A percentile compares a stretch with the other conserved stretches of the same genome.
phyloP scores from a whole-genome alignment of 1,140 invertebrate genomes.

The Pogonognathellus flavescens region DNA sequence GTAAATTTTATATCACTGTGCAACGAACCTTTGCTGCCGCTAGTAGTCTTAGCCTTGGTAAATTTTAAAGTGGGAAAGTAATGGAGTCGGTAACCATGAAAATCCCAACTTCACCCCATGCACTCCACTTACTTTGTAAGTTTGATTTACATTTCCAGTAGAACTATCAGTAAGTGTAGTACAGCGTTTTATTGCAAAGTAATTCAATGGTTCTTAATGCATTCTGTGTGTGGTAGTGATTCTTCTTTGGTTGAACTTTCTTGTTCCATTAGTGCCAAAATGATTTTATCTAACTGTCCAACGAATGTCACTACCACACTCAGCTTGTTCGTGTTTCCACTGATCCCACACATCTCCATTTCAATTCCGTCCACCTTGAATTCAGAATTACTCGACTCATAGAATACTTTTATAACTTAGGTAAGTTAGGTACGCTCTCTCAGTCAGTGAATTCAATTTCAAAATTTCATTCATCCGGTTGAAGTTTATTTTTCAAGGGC shows the following conservation, averaged over 20 bases:
- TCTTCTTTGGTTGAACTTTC: not conserved
- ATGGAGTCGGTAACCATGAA: conserved; percentile 37
- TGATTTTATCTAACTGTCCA: not conserved
- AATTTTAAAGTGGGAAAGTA: conserved; percentile 24
- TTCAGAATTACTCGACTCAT: not conserved
- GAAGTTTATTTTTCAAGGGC: no score
- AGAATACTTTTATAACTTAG: not conserved
- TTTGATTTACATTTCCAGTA: conserved; percentile 12
- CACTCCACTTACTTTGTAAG: conserved; percentile 12
- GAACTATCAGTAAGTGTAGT: not conserved
- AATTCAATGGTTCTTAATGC: conserved; percentile 21
- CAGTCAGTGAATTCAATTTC: not conserved
- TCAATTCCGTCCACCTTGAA: not conserved
- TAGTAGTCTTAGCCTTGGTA: conserved; percentile 13
- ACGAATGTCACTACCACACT: not conserved
- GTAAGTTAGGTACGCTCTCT: not conserved
- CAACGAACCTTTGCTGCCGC: conserved; percentile 1
- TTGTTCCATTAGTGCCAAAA: not conserved
- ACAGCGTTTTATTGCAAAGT: not conserved
- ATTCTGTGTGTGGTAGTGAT: not conserved
- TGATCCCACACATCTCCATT: conserved; percentile 15
- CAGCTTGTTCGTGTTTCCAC: not conserved
- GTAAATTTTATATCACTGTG: not conserved
- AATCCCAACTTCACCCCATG: conserved; percentile 36
- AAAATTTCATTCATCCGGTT: no score